Evolutionary conservation across 1,140 invertebrate species (phyloP).

Genomic region (Leptinotarsa undecemlineata): DNA sequence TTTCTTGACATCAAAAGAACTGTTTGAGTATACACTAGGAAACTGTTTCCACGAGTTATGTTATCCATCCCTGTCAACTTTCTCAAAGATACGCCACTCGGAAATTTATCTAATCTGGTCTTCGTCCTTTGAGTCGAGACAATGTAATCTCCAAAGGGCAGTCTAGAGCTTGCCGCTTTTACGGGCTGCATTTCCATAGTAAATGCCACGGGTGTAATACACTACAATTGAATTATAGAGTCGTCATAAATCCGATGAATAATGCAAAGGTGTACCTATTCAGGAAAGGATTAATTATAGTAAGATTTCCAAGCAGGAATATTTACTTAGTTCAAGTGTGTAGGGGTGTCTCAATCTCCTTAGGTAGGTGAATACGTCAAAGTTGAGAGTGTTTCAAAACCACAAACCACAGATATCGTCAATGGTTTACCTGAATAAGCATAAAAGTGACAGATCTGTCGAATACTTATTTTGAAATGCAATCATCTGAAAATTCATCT

Average conservation of each 20-base stretch:
- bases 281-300: conserved; percentile 31
- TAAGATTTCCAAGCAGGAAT: conserved; percentile 27
- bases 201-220: conserved; percentile 32
- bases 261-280: conserved; percentile 32
- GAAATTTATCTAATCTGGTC: conserved; percentile 25
- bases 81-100: not conserved
- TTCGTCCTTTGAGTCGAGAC: conserved; percentile 16
- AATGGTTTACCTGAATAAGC: no score
- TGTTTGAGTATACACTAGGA: no score
- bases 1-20: no score
- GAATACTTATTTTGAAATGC: no score
- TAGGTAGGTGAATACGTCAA: not conserved
- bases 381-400: no score
- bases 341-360: not conserved
- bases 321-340: conserved; percentile 10
- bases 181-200: conserved; percentile 29
- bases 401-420: no score
- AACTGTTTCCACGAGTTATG: no score
- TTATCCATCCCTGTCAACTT: not conserved
- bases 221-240: conserved; percentile 33
- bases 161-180: conserved; percentile 9
- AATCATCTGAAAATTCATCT: no score
- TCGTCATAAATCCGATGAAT: conserved; percentile 34
- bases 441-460: no score
- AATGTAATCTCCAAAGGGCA: conserved; percentile 34